These are phyloP conservation scores for Stegostoma tigrinum DNA, from an alignment of 2,113 vertebrate genomes.

Conservation along the genomic window DNA sequence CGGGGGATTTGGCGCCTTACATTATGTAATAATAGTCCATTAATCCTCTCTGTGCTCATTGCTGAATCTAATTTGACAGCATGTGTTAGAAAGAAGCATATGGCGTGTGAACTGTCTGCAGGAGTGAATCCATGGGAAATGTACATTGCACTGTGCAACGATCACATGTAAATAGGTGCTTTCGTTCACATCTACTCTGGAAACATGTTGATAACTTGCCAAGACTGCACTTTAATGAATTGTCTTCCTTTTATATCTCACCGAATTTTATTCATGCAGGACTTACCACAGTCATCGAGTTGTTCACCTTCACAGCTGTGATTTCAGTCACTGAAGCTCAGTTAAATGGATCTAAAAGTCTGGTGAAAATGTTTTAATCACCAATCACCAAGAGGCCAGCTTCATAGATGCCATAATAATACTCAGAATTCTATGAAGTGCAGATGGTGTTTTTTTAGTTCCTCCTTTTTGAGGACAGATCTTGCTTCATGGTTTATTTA, in stretches of 20 bases:
- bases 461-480: neutral
- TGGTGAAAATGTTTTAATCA: conserved; percentile 20
- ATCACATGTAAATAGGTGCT: conserved; percentile 26
- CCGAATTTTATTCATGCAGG: neutral
- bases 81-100: conserved; percentile 14
- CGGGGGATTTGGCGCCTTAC: conserved; percentile 25
- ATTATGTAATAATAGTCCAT: conserved; percentile 21
- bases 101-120: conserved; percentile 34
- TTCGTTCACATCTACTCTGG: neutral
- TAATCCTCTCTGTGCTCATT: conserved; percentile 33
- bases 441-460: neutral
- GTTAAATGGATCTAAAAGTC: neutral
- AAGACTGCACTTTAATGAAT: neutral
- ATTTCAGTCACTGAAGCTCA: neutral
- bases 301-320: neutral
- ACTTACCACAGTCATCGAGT: neutral
- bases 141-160: conserved; percentile 30
- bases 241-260: conserved; percentile 3
- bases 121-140: conserved; percentile 33
- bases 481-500: neutral
- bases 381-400: neutral
- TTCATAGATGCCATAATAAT: neutral
- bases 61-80: conserved; percentile 36
- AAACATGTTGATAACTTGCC: conserved; percentile 7
- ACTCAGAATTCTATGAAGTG: no score